Evolutionary conservation across 2,113 vertebrate genomes (phyloP).

Genomic region (Psittacula cyanocephala): DNA sequence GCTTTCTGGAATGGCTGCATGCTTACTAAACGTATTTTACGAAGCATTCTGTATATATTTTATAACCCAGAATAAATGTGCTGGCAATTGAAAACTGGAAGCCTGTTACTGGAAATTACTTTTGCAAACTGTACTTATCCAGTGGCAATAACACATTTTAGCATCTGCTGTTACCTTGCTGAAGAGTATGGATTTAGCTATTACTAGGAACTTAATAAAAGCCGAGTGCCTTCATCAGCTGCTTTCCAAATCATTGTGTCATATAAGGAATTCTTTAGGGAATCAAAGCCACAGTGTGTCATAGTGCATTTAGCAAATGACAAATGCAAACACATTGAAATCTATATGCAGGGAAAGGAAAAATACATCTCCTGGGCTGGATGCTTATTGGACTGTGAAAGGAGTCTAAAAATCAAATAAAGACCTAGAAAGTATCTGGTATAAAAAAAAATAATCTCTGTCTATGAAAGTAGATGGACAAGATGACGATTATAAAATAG

Average conservation of each 20-base stretch:
- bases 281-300: background rate
- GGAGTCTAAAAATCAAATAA: background rate
- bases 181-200: background rate
- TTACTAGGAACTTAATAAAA: conserved; percentile 38
- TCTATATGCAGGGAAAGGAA: background rate
- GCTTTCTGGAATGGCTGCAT: background rate
- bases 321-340: background rate
- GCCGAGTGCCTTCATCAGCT: background rate
- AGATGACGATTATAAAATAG: background rate
- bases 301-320: conserved; percentile 26
- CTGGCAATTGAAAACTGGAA: conserved; percentile 23
- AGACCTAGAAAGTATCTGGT: background rate
- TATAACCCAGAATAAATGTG: conserved; percentile 24
- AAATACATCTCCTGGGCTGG: background rate
- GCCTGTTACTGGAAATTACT: conserved; percentile 26
- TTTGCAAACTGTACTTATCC: conserved; percentile 46
- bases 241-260: conserved; percentile 29
- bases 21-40: background rate
- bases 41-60: conserved; percentile 8
- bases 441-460: background rate
- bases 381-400: background rate
- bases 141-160: conserved; percentile 29
- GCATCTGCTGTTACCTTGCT: conserved; percentile 45
- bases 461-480: background rate
- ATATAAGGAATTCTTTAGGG: background rate